phyloP scores from a whole-genome alignment of 2,797 vertebrate genomes.

The Coluber constrictor region DNA sequence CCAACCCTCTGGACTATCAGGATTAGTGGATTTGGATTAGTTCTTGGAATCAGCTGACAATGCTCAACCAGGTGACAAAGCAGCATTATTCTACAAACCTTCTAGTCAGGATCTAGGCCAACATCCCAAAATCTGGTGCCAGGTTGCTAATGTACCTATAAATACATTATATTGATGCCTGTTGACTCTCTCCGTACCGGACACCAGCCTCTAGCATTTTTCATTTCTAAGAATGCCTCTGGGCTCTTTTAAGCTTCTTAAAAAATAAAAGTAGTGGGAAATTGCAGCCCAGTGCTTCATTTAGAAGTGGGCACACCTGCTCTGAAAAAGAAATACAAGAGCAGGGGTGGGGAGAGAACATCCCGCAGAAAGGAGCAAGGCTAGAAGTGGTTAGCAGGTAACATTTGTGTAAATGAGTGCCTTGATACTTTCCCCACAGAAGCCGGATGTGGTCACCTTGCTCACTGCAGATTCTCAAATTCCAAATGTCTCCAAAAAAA shows the following conservation, averaged over 20 bases:
- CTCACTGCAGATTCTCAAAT: not conserved
- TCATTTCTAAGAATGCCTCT: not conserved
- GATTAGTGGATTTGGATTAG: not conserved
- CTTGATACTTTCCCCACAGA: not conserved
- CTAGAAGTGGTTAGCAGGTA: not conserved
- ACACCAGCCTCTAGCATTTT: not conserved
- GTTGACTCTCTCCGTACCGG: not conserved
- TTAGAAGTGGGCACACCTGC: not conserved
- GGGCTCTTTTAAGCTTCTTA: not conserved
- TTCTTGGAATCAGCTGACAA: not conserved
- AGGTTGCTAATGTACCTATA: not conserved
- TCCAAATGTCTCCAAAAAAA: not conserved
- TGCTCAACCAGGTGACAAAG: not conserved
- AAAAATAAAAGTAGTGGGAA: not conserved
- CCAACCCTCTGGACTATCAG: not conserved
- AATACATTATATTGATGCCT: not conserved
- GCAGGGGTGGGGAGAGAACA: not conserved
- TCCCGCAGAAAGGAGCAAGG: not conserved
- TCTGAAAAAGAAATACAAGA: not conserved
- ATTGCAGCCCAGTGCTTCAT: not conserved
- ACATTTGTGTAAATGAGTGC: not conserved
- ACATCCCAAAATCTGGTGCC: not conserved
- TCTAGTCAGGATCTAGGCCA: not conserved
- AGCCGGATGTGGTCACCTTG: not conserved
- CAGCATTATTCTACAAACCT: not conserved